A percentile compares a stretch with the other conserved stretches of the same genome.
These are phyloP conservation scores for Nipponacmea schrenckii DNA, from an alignment of 2,888 invertebrate species.

Conservation along the genomic window DNA sequence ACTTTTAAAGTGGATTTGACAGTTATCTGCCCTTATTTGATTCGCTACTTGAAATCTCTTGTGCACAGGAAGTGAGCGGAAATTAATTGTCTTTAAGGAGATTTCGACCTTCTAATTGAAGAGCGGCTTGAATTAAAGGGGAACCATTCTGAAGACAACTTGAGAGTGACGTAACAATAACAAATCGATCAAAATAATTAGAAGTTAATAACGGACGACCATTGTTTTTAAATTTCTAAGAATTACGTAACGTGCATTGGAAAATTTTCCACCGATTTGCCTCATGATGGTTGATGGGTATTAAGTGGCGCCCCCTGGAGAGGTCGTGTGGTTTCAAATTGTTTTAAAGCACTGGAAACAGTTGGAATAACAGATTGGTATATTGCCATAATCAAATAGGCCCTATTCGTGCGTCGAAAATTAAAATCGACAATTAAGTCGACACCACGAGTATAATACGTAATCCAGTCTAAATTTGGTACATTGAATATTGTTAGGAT, in stretches of 20 bases:
- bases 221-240: neutral
- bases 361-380: neutral
- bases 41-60: neutral
- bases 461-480: too few relatives aligned
- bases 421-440: too few relatives aligned
- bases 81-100: conserved; percentile 5
- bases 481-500: too few relatives aligned
- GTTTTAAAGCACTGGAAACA: neutral
- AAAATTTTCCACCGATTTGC: conserved; percentile 2
- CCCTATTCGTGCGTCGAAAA: too few relatives aligned
- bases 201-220: neutral
- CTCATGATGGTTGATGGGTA: neutral
- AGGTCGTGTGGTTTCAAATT: neutral
- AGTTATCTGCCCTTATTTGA: neutral
- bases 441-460: too few relatives aligned
- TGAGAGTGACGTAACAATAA: conserved; percentile 4
- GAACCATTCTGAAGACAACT: neutral
- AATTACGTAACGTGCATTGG: neutral
- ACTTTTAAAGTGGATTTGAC: neutral
- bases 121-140: neutral
- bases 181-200: neutral
- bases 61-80: conserved; percentile 4
- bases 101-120: neutral
- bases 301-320: conserved; percentile 1
- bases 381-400: neutral